Conservation (phyloP, 2,113 vertebrate species). For the Rhea americana region DNA sequence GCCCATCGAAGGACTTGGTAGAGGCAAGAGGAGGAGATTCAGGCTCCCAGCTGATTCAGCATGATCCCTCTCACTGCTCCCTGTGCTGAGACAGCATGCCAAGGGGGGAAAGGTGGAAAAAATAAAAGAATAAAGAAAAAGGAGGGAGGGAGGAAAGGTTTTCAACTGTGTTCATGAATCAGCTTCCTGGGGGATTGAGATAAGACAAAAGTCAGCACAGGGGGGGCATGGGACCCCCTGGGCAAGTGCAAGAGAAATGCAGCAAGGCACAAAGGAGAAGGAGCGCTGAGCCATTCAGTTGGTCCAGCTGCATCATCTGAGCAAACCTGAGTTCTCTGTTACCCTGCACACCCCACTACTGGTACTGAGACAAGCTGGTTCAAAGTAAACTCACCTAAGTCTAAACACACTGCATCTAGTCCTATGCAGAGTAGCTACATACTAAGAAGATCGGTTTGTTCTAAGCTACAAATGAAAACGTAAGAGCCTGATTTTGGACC, state of each 20-base stretch:
- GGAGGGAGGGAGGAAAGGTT: background rate
- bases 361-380: background rate
- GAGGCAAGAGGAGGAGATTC: background rate
- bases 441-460: background rate
- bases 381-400: background rate
- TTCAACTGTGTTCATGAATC: background rate
- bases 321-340: background rate
- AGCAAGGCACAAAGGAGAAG: background rate
- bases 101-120: background rate
- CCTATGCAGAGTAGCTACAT: background rate
- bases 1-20: background rate
- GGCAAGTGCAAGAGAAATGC: background rate
- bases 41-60: background rate
- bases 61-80: background rate
- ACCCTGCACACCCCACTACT: fast-evolving
- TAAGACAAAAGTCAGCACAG: background rate
- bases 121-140: too few species aligned
- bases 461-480: background rate
- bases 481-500: background rate
- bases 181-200: background rate
- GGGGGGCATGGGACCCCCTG: background rate
- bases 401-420: background rate
- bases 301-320: background rate
- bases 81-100: background rate
- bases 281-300: background rate